Conservation (phyloP, 2,888 invertebrate genomes). For the Pantelozetes paolii region DNA sequence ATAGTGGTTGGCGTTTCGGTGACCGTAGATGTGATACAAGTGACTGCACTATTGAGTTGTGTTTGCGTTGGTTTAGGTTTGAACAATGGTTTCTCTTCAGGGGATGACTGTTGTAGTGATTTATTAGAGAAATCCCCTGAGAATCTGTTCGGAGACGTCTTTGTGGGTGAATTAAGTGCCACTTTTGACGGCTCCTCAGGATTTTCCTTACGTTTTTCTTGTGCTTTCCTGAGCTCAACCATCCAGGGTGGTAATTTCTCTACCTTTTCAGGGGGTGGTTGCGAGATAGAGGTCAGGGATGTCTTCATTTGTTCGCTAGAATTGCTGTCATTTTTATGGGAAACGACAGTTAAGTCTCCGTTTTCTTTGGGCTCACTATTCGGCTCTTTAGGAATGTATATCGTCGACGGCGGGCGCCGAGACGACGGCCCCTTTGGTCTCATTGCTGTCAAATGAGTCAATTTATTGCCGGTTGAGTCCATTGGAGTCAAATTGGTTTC, state of each 20-base stretch:
- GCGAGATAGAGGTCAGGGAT: neutral
- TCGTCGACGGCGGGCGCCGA: constrained; percentile 61
- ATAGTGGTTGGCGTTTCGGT: neutral
- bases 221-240: constrained; percentile 72
- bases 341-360: constrained; percentile 16
- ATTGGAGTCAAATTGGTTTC: constrained; percentile 15
- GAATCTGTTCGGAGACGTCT: constrained; percentile 32
- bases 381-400: constrained; percentile 12
- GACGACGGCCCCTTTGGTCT: constrained; percentile 60
- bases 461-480: constrained; percentile 49
- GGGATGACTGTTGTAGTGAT: constrained; percentile 5
- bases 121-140: constrained; percentile 35
- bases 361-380: constrained; percentile 13
- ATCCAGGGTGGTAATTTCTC: constrained; percentile 66
- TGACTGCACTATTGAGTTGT: neutral
- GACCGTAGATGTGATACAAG: neutral
- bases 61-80: neutral
- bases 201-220: constrained; percentile 51
- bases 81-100: neutral
- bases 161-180: constrained; percentile 29
- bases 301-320: constrained; percentile 6
- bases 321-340: neutral
- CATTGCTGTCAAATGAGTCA: constrained; percentile 52
- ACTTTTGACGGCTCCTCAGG: constrained; percentile 3
- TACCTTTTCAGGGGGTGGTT: constrained; percentile 48